These are phyloP conservation scores for Neotragus moschatus DNA, from an alignment of 2,113 vertebrate genomes.

Conservation along the genomic window DNA sequence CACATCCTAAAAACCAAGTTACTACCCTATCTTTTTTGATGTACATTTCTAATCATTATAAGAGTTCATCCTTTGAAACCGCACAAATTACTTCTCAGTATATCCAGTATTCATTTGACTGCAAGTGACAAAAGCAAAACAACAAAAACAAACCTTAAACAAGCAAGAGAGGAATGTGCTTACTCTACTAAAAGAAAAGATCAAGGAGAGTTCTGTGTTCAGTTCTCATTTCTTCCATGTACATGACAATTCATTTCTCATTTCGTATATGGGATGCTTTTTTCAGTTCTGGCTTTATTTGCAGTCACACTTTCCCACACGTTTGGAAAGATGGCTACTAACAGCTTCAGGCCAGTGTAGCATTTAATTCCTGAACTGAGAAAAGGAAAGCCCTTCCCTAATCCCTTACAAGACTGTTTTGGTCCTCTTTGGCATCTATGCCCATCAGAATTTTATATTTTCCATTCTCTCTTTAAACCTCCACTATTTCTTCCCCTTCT, in stretches of 20 bases:
- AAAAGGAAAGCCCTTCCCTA: not conserved
- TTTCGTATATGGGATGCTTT: not conserved
- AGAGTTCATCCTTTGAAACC: not conserved
- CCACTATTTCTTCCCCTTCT: not conserved
- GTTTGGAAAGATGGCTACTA: not conserved
- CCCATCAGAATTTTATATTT: not conserved
- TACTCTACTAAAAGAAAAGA: not conserved
- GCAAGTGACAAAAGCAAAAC: not conserved
- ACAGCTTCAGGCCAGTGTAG: not conserved
- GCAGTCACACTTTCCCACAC: not conserved
- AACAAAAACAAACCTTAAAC: not conserved
- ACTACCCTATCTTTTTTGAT: not conserved
- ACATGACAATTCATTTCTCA: not conserved
- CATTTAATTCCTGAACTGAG: not conserved
- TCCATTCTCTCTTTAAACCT: not conserved
- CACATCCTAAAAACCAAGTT: not conserved
- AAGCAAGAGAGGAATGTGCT: not conserved
- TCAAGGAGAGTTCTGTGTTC: not conserved
- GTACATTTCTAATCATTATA: not conserved
- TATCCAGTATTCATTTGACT: not conserved
- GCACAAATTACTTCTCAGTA: not conserved
- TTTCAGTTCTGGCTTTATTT: not conserved
- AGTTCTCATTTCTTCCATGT: not conserved
- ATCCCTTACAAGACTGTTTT: not conserved
- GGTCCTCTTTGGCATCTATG: not conserved